phyloP scores from a whole-genome alignment of 2,888 invertebrate species.

The Oligia latruncula region DNA sequence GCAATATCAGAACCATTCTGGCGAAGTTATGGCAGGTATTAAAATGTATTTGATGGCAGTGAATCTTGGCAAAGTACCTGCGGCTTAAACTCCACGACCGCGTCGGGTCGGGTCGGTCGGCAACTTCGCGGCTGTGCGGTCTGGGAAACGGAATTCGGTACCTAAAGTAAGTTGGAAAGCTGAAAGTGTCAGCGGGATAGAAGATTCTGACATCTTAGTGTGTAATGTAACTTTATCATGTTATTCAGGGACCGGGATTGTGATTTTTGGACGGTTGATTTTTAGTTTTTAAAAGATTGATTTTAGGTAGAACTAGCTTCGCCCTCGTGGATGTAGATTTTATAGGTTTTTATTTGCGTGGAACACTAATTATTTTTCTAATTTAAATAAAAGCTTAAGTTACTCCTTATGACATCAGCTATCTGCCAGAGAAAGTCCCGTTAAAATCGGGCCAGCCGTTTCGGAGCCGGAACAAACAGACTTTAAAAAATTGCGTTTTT shows the following conservation, averaged over 20 bases:
- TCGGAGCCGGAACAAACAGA: no score
- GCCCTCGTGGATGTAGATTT: not conserved
- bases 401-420: not conserved
- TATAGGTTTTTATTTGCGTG: no score
- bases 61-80: conserved; percentile 38
- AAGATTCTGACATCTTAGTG: conserved; percentile 8
- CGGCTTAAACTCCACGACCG: conserved; percentile 47
- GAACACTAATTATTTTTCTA: no score
- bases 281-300: not conserved
- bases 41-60: conserved; percentile 61
- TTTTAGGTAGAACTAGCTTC: not conserved
- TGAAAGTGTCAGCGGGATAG: conserved; percentile 4
- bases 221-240: not conserved
- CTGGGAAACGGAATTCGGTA: conserved; percentile 3
- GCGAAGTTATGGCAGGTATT: conserved; percentile 62
- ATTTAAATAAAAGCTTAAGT: no score
- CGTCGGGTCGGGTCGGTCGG: conserved; percentile 38
- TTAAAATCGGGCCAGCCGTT: not conserved
- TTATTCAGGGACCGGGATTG: not conserved
- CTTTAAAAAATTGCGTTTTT: not conserved
- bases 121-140: conserved; percentile 21
- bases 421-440: not conserved
- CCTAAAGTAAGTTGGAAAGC: conserved; percentile 27
- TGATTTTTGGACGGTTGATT: not conserved
- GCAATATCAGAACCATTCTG: conserved; percentile 51